phyloP scores from a whole-genome alignment of 2,113 vertebrate genomes.

The Paratilapia polleni region DNA sequence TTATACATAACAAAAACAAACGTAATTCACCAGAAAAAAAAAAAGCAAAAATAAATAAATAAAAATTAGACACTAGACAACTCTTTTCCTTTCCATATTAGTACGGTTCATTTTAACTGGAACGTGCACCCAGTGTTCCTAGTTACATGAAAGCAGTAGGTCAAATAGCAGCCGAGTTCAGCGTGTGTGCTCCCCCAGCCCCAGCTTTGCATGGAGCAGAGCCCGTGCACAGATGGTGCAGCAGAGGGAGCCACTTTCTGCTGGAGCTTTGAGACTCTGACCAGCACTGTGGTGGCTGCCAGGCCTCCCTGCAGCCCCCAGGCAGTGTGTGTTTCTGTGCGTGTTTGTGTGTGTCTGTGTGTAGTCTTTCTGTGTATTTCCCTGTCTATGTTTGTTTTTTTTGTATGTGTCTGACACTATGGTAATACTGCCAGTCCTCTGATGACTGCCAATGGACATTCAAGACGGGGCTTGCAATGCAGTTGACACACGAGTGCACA shows the following conservation, averaged over 20 bases:
- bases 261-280: constrained; percentile 60
- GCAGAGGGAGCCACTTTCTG: constrained; percentile 76
- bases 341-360: not conserved
- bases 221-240: constrained; percentile 73
- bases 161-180: constrained; percentile 39
- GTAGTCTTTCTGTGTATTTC: constrained; percentile 32
- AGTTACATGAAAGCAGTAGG: constrained; percentile 6
- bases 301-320: constrained; percentile 61
- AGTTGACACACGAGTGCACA: constrained; percentile 39
- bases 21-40: not conserved
- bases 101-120: not conserved
- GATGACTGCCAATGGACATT: constrained; percentile 54
- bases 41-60: not conserved
- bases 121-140: not conserved
- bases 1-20: not conserved
- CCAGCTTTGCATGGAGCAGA: constrained; percentile 32
- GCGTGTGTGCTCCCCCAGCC: constrained; percentile 34
- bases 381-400: constrained; percentile 55
- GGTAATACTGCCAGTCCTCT: constrained; percentile 48
- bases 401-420: constrained; percentile 57
- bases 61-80: not conserved
- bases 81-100: not conserved
- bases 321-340: constrained; percentile 47
- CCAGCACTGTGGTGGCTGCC: constrained; percentile 55
- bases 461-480: constrained; percentile 44